These are phyloP conservation scores for Harpagoxenus sublaevis DNA, from an alignment of 2,888 invertebrate species.

Conservation along the genomic window DNA sequence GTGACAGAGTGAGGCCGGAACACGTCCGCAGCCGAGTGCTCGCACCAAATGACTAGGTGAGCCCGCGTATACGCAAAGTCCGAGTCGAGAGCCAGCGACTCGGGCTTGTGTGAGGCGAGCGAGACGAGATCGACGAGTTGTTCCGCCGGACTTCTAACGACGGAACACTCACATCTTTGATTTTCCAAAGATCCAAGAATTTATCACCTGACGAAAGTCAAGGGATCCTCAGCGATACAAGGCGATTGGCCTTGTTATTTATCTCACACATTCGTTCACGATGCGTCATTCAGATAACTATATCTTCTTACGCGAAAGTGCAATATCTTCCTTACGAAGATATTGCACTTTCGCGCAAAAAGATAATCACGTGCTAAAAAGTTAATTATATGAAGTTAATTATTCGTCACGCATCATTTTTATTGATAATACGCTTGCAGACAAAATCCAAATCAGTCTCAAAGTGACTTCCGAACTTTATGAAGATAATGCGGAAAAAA, in stretches of 20 bases:
- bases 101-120: conserved; percentile 30
- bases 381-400: not conserved
- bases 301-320: not conserved
- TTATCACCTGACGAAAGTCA: not conserved
- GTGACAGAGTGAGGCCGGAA: conserved; percentile 57
- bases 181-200: not conserved
- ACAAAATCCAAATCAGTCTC: not conserved
- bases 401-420: conserved; percentile 1
- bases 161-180: not conserved
- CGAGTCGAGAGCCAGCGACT: conserved; percentile 41
- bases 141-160: conserved; percentile 26
- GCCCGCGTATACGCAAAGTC: conserved; percentile 42
- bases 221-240: not conserved
- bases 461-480: conserved; percentile 2
- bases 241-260: not conserved
- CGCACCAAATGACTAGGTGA: conserved; percentile 74
- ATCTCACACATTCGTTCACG: not conserved
- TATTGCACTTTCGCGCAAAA: not conserved
- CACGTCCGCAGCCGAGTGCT: conserved; percentile 68
- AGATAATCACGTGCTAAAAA: not conserved
- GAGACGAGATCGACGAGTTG: conserved; percentile 6
- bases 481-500: not conserved
- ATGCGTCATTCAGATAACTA: conserved; percentile 5
- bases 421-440: not conserved
- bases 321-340: not conserved